Conservation (phyloP, 2,888 invertebrate genomes). For the Synergus laeviventris region DNA sequence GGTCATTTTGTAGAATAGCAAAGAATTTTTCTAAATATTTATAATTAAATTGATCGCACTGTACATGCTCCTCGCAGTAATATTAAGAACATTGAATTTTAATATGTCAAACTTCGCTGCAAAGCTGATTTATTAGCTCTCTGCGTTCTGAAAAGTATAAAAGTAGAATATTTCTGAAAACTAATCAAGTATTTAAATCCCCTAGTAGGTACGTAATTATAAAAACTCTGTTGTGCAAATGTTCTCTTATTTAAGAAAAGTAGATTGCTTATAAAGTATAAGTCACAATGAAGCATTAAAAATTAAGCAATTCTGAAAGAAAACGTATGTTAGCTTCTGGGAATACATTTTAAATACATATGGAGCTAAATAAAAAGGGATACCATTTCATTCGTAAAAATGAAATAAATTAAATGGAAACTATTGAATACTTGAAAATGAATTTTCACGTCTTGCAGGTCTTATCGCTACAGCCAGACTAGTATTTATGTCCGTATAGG, state of each 20-base stretch:
- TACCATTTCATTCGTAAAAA: background rate
- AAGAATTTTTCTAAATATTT: background rate
- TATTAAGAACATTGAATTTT: background rate
- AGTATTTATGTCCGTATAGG: constrained; percentile 22
- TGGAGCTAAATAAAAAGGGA: background rate
- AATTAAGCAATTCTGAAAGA: no score
- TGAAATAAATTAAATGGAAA: constrained; percentile 2
- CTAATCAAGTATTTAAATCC: background rate
- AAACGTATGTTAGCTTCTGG: no score
- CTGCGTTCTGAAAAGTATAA: background rate
- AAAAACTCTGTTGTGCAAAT: background rate
- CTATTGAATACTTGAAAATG: constrained; percentile 13
- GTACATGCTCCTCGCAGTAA: background rate
- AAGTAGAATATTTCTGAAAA: background rate
- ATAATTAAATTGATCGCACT: background rate
- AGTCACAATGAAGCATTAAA: no score
- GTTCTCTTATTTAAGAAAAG: background rate
- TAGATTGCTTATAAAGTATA: no score
- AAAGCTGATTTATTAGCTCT: background rate
- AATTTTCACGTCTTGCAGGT: constrained; percentile 33
- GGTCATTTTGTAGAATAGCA: background rate
- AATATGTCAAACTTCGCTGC: background rate
- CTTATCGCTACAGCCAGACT: constrained; percentile 18
- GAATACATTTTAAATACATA: background rate
- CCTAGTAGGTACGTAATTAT: background rate